Evolutionary conservation across 2,888 invertebrate genomes (phyloP).

Genomic region (Oscheius sp.): DNA sequence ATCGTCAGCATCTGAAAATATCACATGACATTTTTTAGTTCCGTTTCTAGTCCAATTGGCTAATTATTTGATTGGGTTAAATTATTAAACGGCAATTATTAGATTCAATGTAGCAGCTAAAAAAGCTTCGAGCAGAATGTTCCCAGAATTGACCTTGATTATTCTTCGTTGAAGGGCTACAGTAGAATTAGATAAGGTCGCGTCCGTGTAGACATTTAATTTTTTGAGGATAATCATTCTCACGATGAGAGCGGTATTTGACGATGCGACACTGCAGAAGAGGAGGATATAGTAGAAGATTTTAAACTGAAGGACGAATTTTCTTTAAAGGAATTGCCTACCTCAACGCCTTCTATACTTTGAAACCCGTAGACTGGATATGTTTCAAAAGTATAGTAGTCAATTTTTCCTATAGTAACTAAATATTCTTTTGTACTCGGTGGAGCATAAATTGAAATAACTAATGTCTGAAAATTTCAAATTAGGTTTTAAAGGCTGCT

Average conservation of each 20-base stretch:
- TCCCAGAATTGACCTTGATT: not conserved
- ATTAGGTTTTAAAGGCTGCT: not conserved
- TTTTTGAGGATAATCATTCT: conserved; percentile 15
- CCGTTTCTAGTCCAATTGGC: not conserved
- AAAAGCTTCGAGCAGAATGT: too few relatives aligned
- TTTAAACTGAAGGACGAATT: conserved; percentile 12
- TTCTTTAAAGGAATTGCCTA: not conserved
- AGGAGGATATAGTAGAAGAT: conserved; percentile 12
- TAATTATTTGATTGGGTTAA: not conserved
- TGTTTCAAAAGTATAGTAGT: conserved; percentile 11
- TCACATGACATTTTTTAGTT: not conserved
- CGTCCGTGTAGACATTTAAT: not conserved
- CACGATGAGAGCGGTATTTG: not conserved
- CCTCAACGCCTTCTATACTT: conserved; percentile 10
- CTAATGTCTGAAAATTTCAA: conserved; percentile 2
- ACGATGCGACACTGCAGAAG: conserved; percentile 8
- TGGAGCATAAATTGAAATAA: conserved; percentile 18
- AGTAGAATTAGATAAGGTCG: not conserved
- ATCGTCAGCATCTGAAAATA: conserved; percentile 24
- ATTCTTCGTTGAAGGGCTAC: conserved; percentile 9
- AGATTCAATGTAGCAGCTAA: not conserved
- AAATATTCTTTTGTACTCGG: conserved; percentile 18
- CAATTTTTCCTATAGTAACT: conserved; percentile 13
- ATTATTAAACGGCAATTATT: not conserved
- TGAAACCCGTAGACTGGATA: conserved; percentile 27